Conservation (phyloP, 1,140 invertebrate genomes). For the Drosophila triauraria region DNA sequence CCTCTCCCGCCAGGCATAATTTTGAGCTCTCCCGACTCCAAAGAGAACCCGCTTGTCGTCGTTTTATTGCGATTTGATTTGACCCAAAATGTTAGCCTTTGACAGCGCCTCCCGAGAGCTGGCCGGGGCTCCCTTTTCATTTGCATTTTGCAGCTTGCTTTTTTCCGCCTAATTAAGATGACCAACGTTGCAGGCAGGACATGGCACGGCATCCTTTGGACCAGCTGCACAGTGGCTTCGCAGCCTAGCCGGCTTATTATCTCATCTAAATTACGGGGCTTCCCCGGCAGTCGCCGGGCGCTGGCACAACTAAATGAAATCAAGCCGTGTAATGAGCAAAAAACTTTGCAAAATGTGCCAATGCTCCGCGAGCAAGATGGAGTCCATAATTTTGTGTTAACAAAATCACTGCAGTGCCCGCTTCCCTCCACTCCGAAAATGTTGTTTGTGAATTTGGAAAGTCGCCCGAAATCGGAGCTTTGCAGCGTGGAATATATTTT, state of each 20-base stretch:
- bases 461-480: not conserved
- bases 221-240: constrained; percentile 28
- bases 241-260: constrained; percentile 55
- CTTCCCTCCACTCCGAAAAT: constrained; percentile 5
- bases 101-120: constrained; percentile 6
- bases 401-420: constrained; percentile 5
- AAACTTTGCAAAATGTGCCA: constrained; percentile 52
- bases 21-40: not conserved
- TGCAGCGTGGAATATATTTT: not conserved
- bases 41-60: not conserved
- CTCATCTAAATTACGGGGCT: constrained; percentile 59
- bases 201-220: constrained; percentile 23
- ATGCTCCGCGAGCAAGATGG: constrained; percentile 28
- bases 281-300: constrained; percentile 3
- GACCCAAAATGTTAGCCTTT: constrained; percentile 50
- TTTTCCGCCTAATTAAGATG: constrained; percentile 61
- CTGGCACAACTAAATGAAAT: constrained; percentile 54
- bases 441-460: not conserved
- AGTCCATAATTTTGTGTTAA: constrained; percentile 51
- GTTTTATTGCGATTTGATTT: constrained; percentile 50
- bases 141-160: constrained; percentile 58
- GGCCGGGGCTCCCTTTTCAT: constrained; percentile 32
- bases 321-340: constrained; percentile 68
- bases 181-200: constrained; percentile 39
- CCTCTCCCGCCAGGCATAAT: not conserved